phyloP scores from a whole-genome alignment of 2,113 vertebrate species.

The Aleadryas rufinucha region DNA sequence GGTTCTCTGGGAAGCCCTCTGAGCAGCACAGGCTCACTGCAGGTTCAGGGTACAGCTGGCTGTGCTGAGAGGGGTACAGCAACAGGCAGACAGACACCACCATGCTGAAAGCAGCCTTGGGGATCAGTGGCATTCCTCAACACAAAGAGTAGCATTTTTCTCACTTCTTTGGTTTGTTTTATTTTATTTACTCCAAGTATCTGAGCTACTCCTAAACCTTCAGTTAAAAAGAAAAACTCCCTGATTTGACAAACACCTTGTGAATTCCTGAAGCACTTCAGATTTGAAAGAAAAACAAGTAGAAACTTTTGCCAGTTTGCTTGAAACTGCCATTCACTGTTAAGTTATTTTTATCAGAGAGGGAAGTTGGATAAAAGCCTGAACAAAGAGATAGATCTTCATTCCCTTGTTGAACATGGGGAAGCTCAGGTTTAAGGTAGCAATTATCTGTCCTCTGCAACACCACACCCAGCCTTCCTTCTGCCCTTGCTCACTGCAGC shows the following conservation, averaged over 20 bases:
- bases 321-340: background rate
- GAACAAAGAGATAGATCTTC: background rate
- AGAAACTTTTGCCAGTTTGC: background rate
- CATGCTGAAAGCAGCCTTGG: background rate
- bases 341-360: constrained; percentile 1
- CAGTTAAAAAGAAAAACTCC: background rate
- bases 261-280: background rate
- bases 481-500: background rate
- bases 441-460: background rate
- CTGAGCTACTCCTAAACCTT: background rate
- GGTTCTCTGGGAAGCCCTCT: background rate
- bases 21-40: background rate
- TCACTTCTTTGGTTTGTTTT: background rate
- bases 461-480: constrained; percentile 6
- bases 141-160: background rate
- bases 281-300: background rate
- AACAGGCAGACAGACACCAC: background rate
- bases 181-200: background rate
- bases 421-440: constrained; percentile 4
- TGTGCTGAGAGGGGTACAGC: background rate
- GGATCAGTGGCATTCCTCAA: background rate
- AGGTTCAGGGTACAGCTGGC: background rate
- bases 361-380: constrained; percentile 7
- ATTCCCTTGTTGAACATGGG: background rate
- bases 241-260: background rate